Evolutionary conservation across 2,797 vertebrate genomes (phyloP).

Genomic region (Phoebastria nigripes): DNA sequence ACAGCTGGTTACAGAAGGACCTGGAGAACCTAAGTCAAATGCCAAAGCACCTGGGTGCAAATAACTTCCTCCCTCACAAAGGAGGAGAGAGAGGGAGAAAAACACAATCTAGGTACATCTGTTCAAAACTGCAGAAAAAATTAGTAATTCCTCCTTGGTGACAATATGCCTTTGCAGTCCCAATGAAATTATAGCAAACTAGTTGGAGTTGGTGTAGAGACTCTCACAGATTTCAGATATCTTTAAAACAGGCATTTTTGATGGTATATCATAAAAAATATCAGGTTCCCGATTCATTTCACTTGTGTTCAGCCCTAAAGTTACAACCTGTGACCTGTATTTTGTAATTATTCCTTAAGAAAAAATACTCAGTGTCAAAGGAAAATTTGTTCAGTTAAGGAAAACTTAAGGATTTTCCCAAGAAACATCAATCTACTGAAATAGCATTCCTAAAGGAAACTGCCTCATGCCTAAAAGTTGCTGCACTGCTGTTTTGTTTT

Average conservation of each 20-base stretch:
- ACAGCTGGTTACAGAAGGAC: background rate
- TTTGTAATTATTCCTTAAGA: background rate
- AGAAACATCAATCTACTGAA: background rate
- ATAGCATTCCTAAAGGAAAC: background rate
- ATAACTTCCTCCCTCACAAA: background rate
- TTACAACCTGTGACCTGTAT: background rate
- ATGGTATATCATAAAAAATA: background rate
- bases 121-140: background rate
- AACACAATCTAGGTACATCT: background rate
- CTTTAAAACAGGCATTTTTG: background rate
- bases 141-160: background rate
- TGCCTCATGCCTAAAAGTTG: background rate
- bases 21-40: background rate
- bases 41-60: background rate
- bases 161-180: background rate
- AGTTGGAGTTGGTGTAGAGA: background rate
- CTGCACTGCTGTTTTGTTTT: background rate
- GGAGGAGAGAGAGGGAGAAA: background rate
- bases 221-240: background rate
- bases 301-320: background rate
- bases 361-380: background rate
- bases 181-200: background rate
- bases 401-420: background rate
- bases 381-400: background rate
- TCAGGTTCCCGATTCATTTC: background rate